Evolutionary conservation across 2,797 vertebrate species (phyloP), one percentile per base, ranked within the genome.

Genomic region (Fundulus diaphanus): DNA sequence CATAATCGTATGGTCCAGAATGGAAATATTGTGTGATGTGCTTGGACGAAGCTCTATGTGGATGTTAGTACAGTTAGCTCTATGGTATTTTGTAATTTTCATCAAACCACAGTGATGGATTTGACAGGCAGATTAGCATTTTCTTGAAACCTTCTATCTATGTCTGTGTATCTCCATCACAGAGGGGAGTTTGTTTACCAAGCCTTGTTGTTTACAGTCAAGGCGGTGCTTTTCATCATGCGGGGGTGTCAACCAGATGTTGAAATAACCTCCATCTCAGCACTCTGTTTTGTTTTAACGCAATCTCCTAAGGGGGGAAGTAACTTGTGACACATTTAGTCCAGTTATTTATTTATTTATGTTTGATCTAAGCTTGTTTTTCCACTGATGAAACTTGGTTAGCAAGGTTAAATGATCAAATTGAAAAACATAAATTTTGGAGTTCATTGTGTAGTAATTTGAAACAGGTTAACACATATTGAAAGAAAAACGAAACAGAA

Each of bases 191-290:
- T 72, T 82, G 72, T 89, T 83, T 76, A 78, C 59, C 35, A 40
- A 76, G 42, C 72, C 46, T 71, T 72, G 52, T 81, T 87, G 80
- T 83, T 87, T 79, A 76, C 83, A 74, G 68, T 74, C 73, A 68
- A 77, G 2, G 68, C 8, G 3, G 72, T 57, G 68, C n/a, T n/a
- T 63, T 44, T 87, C 67, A 69, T 59, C 65, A 67, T 72, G 74
- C n/a, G 81, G 68, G 70, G 80, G 82, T n/a, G 72, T 86, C 40
- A 70, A 68, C 78, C 88, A 91, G 87, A 90, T 91, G 89, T 87
- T 87, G 61, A 78, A 78, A 68, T 83, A 83, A 78, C 72, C 83
- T 80, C 40, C 67, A 65, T 79, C 70, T 52, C 61, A 52, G 42
- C 77, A n/a, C 70, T 65, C 1, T 2, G 35, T 81, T 84, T 82